Conservation (phyloP, 2,888 invertebrate genomes). For the Eumerus sabulonum region DNA sequence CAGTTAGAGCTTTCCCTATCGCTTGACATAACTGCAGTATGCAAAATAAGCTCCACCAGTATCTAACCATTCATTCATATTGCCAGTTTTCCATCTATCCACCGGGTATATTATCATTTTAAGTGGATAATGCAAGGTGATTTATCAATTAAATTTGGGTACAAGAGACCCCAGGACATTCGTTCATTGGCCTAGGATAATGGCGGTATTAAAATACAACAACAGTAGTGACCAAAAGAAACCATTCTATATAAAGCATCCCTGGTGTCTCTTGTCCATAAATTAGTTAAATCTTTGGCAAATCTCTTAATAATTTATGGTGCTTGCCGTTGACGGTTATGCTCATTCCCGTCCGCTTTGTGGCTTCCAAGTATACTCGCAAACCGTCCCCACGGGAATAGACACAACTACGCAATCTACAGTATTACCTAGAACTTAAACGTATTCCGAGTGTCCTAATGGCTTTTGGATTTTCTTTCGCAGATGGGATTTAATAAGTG, state of each 20-base stretch:
- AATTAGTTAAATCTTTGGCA: conserved; percentile 61
- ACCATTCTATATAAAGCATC: conserved; percentile 43
- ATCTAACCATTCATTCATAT: too few relatives aligned
- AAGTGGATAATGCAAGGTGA: conserved; percentile 61
- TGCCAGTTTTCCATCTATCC: too few relatives aligned
- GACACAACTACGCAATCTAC: too few relatives aligned
- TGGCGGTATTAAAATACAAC: conserved; percentile 27
- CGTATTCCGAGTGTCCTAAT: conserved; percentile 31
- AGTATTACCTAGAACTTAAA: too few relatives aligned
- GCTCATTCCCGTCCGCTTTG: conserved; percentile 14
- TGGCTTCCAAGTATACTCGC: background rate
- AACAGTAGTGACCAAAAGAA: conserved; percentile 13
- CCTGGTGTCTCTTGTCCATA: conserved; percentile 53
- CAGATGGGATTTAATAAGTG: background rate
- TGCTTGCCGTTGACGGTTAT: conserved; percentile 31
- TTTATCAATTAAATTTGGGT: conserved; percentile 14
- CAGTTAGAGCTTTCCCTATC: too few relatives aligned
- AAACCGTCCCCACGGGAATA: too few relatives aligned
- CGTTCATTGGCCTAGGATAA: conserved; percentile 42
- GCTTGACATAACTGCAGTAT: too few relatives aligned
- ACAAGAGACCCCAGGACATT: conserved; percentile 11
- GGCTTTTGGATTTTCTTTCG: conserved; percentile 29
- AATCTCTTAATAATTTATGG: conserved; percentile 61
- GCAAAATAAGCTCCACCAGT: too few relatives aligned
- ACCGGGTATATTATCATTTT: conserved; percentile 35